A percentile compares a stretch with the other conserved stretches of the same genome.
Conservation (phyloP, 1,140 invertebrate genomes). For the Cyphomyrmex costatus region DNA sequence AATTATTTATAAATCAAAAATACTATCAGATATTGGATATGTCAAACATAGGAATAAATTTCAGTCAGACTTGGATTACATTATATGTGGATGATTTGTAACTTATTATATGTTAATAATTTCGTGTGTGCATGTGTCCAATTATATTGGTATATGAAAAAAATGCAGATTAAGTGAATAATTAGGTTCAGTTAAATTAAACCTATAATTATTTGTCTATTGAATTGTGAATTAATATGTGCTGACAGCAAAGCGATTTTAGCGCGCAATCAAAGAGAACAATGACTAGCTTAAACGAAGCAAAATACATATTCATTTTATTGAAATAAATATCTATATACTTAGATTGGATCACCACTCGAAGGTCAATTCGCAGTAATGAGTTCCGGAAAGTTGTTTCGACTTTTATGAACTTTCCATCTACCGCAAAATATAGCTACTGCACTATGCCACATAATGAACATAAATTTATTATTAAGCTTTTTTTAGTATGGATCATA, state of each 20-base stretch:
- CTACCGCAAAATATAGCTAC: not conserved
- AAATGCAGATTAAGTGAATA: not conserved
- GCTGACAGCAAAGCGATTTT: conserved; percentile 7
- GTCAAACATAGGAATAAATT: conserved; percentile 11
- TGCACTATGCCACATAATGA: not conserved
- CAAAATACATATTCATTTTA: conserved; percentile 54
- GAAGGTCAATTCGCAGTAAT: conserved; percentile 55
- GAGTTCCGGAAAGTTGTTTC: conserved; percentile 38
- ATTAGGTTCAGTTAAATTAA: conserved; percentile 32
- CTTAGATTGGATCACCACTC: conserved; percentile 19
- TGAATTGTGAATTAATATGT: conserved; percentile 35
- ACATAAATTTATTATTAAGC: conserved; percentile 42
- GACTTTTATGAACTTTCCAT: not conserved
- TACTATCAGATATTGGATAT: not conserved
- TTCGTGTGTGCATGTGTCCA: not conserved
- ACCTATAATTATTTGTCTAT: not conserved
- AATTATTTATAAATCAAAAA: conserved; percentile 35
- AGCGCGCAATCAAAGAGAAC: conserved; percentile 16
- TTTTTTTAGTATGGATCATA: not conserved
- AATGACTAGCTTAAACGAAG: conserved; percentile 57
- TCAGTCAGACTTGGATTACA: conserved; percentile 1
- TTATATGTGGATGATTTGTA: conserved; percentile 14
- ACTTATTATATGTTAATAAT: conserved; percentile 21
- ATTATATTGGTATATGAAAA: conserved; percentile 13
- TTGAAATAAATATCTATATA: conserved; percentile 53